phyloP scores from a whole-genome alignment of 2,113 vertebrate species.

The Hyaena hyaena region DNA sequence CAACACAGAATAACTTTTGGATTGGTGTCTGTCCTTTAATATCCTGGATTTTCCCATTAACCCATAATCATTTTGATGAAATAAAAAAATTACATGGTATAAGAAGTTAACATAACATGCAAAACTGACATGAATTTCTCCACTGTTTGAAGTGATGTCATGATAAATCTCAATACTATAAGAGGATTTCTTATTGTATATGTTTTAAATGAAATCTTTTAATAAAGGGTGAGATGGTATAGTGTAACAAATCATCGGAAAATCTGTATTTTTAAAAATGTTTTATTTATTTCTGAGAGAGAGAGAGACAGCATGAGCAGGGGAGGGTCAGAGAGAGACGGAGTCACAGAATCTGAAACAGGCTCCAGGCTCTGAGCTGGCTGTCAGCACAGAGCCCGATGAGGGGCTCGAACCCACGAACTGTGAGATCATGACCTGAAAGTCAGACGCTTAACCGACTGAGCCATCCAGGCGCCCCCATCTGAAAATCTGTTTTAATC shows the following conservation, averaged over 20 bases:
- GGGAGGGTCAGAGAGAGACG: too few species aligned
- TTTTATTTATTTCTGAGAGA: too few species aligned
- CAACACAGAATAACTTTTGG: neutral
- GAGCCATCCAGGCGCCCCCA: too few species aligned
- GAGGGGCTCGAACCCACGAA: too few species aligned
- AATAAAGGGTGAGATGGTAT: conserved; percentile 11
- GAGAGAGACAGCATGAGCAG: too few species aligned
- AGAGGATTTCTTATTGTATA: conserved; percentile 22
- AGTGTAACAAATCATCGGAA: neutral
- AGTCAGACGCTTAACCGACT: too few species aligned
- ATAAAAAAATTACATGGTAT: neutral
- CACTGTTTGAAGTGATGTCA: conserved; percentile 14
- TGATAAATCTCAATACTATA: conserved; percentile 18
- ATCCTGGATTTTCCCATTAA: neutral
- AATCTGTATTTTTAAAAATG: neutral
- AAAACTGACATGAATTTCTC: conserved; percentile 29
- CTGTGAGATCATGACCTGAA: too few species aligned
- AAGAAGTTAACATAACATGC: conserved; percentile 13
- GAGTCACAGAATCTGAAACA: too few species aligned
- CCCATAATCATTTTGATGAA: neutral
- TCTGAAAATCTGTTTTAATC: conserved; percentile 30
- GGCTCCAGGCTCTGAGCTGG: too few species aligned
- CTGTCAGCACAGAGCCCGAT: too few species aligned
- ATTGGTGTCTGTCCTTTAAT: conserved; percentile 3
- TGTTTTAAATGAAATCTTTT: conserved; percentile 12